Conservation (phyloP, 2,113 vertebrate genomes). For the Meriones unguiculatus region DNA sequence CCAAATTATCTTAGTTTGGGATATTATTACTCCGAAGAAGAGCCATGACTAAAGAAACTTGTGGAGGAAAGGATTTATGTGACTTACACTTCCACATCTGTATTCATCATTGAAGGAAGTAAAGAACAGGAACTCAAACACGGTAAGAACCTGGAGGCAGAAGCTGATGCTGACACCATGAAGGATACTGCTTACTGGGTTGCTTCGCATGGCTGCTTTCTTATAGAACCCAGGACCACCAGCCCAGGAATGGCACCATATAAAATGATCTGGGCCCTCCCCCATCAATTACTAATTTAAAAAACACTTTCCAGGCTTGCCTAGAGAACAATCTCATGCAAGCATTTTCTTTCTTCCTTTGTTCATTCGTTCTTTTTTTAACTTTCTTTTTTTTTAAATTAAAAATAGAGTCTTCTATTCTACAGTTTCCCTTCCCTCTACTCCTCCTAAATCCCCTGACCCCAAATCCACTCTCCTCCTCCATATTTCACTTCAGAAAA, state of each 20-base stretch:
- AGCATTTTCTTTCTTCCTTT: background rate
- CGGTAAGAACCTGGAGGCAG: background rate
- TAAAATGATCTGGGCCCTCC: background rate
- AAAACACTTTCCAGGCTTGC: background rate
- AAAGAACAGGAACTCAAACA: background rate
- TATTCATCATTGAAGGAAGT: background rate
- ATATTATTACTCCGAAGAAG: background rate
- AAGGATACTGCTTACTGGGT: background rate
- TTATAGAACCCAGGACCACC: background rate
- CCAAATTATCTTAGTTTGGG: background rate
- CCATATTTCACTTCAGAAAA: background rate
- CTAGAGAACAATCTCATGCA: background rate
- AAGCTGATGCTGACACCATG: background rate
- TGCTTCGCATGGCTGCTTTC: background rate
- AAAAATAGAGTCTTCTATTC: background rate
- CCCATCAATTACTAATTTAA: background rate
- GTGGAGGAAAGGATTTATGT: background rate
- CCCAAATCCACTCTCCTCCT: background rate
- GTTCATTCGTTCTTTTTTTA: no score
- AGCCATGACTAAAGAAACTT: background rate
- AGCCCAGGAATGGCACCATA: background rate
- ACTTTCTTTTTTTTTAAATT: background rate
- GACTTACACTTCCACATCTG: background rate
- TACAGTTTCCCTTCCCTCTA: background rate
- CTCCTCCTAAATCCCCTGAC: no score